These are phyloP conservation scores for Drosophila melanogaster DNA, from an alignment of 1,140 invertebrate species.

Conservation along the genomic window DNA sequence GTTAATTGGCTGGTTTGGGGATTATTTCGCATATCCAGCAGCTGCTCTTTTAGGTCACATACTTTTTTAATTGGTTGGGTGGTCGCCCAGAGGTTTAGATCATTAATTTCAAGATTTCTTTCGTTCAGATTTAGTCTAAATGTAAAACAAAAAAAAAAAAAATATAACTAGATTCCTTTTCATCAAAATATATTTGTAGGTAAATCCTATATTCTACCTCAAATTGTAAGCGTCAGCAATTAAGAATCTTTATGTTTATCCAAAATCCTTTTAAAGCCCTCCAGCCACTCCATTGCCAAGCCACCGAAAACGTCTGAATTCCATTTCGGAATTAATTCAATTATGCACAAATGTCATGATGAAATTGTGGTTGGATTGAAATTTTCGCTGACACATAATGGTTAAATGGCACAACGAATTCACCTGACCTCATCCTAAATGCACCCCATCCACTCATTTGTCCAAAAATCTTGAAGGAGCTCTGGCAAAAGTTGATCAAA, in stretches of 20 bases:
- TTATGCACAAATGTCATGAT: slow-evolving; percentile 60
- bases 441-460: neutral
- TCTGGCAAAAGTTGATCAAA: slow-evolving; percentile 62
- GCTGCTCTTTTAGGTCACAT: slow-evolving; percentile 1
- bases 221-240: neutral
- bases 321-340: slow-evolving; percentile 70
- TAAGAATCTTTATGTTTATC: slow-evolving; percentile 32
- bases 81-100: too few species aligned
- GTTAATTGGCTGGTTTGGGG: slow-evolving; percentile 45
- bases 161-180: neutral
- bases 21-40: slow-evolving; percentile 7
- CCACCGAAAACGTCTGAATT: slow-evolving; percentile 27
- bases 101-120: too few species aligned
- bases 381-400: slow-evolving; percentile 67
- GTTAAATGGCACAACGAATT: slow-evolving; percentile 44
- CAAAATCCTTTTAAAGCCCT: slow-evolving; percentile 27
- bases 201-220: neutral
- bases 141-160: neutral
- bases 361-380: slow-evolving; percentile 61
- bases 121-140: too few species aligned
- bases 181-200: neutral
- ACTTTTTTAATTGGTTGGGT: neutral
- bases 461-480: neutral
- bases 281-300: slow-evolving; percentile 1
- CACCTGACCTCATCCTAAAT: slow-evolving; percentile 6